Evolutionary conservation across 2,797 vertebrate genomes (phyloP).

Genomic region (Dicrostonyx torquatus): DNA sequence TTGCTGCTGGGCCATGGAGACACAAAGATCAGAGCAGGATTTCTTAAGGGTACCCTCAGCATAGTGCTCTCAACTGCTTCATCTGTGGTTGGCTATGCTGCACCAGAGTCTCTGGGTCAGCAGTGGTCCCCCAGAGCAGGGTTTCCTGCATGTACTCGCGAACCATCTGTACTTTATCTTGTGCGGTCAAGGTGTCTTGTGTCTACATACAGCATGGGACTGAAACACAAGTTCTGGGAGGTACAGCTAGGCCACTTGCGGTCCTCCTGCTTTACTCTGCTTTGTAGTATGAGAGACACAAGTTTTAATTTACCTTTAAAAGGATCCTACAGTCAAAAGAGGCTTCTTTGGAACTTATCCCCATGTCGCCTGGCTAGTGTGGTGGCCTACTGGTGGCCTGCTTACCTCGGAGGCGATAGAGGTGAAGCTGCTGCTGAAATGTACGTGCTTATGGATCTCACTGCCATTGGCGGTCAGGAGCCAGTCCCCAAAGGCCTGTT

Average conservation of each 20-base stretch:
- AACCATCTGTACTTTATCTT: not conserved
- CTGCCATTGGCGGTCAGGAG: slow-evolving; percentile 85
- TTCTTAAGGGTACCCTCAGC: not conserved
- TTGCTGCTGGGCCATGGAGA: not conserved
- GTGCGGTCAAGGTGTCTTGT: not conserved
- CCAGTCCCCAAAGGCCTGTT: slow-evolving; percentile 85
- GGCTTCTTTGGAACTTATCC: not conserved
- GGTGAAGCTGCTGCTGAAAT: slow-evolving; percentile 86
- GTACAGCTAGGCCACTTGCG: not conserved
- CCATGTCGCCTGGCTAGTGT: not conserved
- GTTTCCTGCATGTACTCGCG: not conserved
- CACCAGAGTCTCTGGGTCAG: not conserved
- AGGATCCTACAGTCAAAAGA: not conserved
- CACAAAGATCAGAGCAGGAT: not conserved
- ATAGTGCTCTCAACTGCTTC: not conserved
- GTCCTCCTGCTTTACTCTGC: not conserved
- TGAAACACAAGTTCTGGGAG: not conserved
- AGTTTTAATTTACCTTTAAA: not conserved
- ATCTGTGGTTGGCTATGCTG: not conserved
- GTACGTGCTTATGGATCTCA: slow-evolving; percentile 84
- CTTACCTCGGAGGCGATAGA: slow-evolving; percentile 89
- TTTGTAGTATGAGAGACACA: not conserved
- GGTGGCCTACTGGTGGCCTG: fast-evolving
- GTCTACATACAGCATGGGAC: not conserved
- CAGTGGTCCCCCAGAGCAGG: not conserved